Conservation (phyloP, 2,797 vertebrate genomes). For the Nothura maculosa region DNA sequence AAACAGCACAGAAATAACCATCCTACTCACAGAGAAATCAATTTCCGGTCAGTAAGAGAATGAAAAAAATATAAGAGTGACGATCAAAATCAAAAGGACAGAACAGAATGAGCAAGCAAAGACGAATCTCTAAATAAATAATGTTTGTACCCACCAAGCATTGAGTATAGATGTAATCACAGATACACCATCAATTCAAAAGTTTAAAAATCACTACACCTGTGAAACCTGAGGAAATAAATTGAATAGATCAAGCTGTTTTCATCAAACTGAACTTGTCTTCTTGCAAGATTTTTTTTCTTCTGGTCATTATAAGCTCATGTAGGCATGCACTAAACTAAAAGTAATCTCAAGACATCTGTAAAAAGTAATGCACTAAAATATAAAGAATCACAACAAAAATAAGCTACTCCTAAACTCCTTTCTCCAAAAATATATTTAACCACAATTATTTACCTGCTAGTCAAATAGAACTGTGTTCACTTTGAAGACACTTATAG, state of each 20-base stretch:
- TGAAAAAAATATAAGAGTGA: background rate
- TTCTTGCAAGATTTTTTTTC: background rate
- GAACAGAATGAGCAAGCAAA: background rate
- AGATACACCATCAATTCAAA: background rate
- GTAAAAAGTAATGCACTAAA: background rate
- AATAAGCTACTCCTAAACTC: background rate
- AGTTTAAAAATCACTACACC: fast-evolving
- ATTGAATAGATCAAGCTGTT: background rate
- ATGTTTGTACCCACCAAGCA: background rate
- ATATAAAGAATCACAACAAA: background rate
- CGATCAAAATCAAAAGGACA: background rate
- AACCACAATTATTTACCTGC: background rate
- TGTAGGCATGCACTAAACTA: background rate
- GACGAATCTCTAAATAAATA: background rate
- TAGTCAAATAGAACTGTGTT: background rate
- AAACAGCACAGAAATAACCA: constrained; percentile 34
- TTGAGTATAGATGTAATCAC: background rate
- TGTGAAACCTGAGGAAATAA: background rate
- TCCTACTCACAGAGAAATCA: constrained; percentile 23
- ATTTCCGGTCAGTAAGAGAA: constrained; percentile 45
- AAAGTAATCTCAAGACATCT: background rate
- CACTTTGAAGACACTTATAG: background rate
- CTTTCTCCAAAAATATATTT: background rate
- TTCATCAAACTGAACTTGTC: background rate
- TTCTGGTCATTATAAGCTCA: background rate